These are phyloP conservation scores for Ornithoptera priamus DNA, from an alignment of 2,888 invertebrate genomes.

Conservation along the genomic window DNA sequence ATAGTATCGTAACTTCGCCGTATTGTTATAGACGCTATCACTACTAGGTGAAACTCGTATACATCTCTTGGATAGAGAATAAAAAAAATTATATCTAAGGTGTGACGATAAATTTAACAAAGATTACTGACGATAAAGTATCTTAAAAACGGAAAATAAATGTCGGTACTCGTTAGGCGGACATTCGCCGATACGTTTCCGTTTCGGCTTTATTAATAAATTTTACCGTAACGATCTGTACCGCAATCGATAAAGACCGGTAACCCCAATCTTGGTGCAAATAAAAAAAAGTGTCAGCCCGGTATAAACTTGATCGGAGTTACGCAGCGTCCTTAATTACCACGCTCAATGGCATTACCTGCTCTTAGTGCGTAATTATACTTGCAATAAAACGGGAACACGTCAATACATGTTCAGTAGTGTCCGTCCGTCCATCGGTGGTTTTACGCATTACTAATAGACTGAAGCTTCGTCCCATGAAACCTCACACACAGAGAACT, in stretches of 20 bases:
- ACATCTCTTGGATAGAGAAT: too few species aligned
- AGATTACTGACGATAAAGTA: background rate
- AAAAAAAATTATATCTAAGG: too few species aligned
- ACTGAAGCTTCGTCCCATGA: background rate
- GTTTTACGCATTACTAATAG: background rate
- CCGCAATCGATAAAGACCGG: constrained; percentile 24
- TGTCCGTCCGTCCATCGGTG: background rate
- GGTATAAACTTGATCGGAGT: constrained; percentile 22
- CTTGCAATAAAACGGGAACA: constrained; percentile 6
- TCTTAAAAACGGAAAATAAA: constrained; percentile 7
- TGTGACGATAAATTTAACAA: background rate
- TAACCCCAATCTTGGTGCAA: constrained; percentile 22
- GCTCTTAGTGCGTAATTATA: constrained; percentile 21
- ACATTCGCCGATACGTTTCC: constrained; percentile 16
- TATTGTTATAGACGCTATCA: too few species aligned
- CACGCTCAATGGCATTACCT: constrained; percentile 21
- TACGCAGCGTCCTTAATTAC: constrained; percentile 26
- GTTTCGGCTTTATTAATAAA: constrained; percentile 15
- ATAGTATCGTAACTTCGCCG: too few species aligned
- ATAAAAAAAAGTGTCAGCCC: constrained; percentile 22
- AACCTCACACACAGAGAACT: background rate
- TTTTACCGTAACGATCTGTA: constrained; percentile 23
- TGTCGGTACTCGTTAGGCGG: background rate
- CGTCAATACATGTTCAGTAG: background rate
- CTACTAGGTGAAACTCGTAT: too few species aligned